A percentile compares a stretch with the other conserved stretches of the same genome.
phyloP scores from a whole-genome alignment of 2,113 vertebrate species.

The Thalassoma bifasciatum region DNA sequence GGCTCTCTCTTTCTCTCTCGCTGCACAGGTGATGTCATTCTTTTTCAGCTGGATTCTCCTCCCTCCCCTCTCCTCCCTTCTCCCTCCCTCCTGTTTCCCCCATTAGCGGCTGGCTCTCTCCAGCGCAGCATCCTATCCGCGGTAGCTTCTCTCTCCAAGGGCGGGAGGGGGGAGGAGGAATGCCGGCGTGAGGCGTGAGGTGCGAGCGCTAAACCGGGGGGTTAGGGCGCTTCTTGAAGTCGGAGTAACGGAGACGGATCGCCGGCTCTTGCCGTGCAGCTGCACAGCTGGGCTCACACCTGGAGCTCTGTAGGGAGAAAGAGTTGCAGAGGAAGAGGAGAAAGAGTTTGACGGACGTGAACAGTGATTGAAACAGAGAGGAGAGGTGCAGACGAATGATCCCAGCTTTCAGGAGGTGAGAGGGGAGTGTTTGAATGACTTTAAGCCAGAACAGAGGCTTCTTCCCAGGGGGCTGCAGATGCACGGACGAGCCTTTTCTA shows the following conservation, averaged over 20 bases:
- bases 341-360: conserved; percentile 47
- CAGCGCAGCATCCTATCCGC: conserved; percentile 92
- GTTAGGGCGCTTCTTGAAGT: conserved; percentile 60
- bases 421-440: conserved; percentile 53
- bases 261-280: conserved; percentile 77
- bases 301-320: conserved; percentile 34
- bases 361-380: conserved; percentile 37
- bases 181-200: conserved; percentile 77
- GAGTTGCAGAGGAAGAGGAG: too few relatives aligned
- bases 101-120: conserved; percentile 93
- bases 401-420: conserved; percentile 39
- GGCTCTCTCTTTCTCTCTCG: conserved; percentile 79
- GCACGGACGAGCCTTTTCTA: conserved; percentile 46
- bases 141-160: conserved; percentile 86
- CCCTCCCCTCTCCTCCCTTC: conserved; percentile 82
- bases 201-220: conserved; percentile 75
- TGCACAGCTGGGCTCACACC: conserved; percentile 51
- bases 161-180: conserved; percentile 78
- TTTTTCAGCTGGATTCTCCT: conserved; percentile 89
- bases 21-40: conserved; percentile 86
- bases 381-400: conserved; percentile 40
- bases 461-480: conserved; percentile 58
- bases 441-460: conserved; percentile 36
- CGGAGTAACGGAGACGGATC: conserved; percentile 54
- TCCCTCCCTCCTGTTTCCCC: conserved; percentile 83